phyloP scores from a whole-genome alignment of 2,113 vertebrate genomes.

The Garra rufa region DNA sequence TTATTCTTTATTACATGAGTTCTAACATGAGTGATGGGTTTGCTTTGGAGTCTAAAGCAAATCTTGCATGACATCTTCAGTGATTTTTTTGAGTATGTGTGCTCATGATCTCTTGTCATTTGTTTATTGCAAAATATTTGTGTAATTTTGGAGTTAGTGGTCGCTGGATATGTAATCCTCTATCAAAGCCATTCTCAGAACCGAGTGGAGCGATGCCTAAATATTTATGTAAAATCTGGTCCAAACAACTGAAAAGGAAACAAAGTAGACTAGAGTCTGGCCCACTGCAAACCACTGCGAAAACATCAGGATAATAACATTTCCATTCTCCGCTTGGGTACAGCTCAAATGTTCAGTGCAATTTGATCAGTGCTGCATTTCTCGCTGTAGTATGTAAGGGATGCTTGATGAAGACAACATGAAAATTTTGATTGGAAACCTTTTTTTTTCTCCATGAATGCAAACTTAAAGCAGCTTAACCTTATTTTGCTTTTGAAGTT shows the following conservation, averaged over 20 bases:
- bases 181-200: constrained; percentile 17
- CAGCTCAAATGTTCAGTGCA: constrained; percentile 1
- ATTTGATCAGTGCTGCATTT: neutral
- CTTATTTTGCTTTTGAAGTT: neutral
- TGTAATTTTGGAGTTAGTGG: constrained; percentile 37
- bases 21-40: neutral
- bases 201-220: constrained; percentile 14
- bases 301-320: constrained; percentile 24
- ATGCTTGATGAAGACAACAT: neutral
- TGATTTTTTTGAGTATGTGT: constrained; percentile 50
- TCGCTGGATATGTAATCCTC: constrained; percentile 36
- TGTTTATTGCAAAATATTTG: constrained; percentile 33
- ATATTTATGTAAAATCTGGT: constrained; percentile 41
- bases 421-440: neutral
- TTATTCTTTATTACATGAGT: neutral
- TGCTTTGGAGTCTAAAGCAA: neutral
- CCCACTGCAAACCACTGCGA: constrained; percentile 19
- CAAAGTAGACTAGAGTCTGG: constrained; percentile 16
- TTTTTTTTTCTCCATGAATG: neutral
- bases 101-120: constrained; percentile 58
- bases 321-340: constrained; percentile 18
- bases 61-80: neutral
- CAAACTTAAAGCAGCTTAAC: neutral
- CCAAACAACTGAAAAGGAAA: constrained; percentile 33
- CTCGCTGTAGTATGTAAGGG: neutral